These are phyloP conservation scores for Myotis daubentonii DNA, from an alignment of 2,797 vertebrate species.

Conservation along the genomic window DNA sequence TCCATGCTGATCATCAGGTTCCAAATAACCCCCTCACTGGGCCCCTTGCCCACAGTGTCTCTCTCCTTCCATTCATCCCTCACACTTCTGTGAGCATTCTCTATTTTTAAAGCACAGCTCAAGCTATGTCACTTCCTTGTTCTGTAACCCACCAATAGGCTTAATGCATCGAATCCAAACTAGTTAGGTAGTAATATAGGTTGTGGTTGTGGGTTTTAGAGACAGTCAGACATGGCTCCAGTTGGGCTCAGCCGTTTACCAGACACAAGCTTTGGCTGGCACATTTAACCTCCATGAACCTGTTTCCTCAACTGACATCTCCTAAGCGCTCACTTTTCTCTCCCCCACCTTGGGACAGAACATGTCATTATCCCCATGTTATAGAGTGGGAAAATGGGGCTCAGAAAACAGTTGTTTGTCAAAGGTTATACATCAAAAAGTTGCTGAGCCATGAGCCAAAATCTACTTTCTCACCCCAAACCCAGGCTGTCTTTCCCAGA, in stretches of 20 bases:
- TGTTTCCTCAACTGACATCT: neutral
- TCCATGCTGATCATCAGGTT: neutral
- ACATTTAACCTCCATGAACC: neutral
- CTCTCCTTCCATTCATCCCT: neutral
- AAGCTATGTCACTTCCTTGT: neutral
- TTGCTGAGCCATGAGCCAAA: neutral
- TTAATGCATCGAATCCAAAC: rapidly evolving
- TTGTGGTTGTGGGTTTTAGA: neutral
- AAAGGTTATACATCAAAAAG: neutral
- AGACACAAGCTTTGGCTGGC: neutral
- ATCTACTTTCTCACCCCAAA: neutral
- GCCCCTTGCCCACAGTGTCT: neutral
- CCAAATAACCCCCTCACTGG: neutral
- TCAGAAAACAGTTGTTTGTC: neutral
- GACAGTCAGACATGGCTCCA: neutral
- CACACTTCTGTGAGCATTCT: neutral
- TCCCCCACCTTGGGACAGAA: neutral
- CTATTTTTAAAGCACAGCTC: neutral
- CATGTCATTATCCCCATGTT: neutral
- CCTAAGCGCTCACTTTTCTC: neutral
- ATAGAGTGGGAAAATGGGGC: neutral
- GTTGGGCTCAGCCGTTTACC: neutral
- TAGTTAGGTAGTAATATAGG: neutral
- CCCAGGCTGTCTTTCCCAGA: neutral
- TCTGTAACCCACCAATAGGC: neutral